These are phyloP conservation scores for Leucophenga varia DNA, from an alignment of 1,140 invertebrate species.

Conservation along the genomic window DNA sequence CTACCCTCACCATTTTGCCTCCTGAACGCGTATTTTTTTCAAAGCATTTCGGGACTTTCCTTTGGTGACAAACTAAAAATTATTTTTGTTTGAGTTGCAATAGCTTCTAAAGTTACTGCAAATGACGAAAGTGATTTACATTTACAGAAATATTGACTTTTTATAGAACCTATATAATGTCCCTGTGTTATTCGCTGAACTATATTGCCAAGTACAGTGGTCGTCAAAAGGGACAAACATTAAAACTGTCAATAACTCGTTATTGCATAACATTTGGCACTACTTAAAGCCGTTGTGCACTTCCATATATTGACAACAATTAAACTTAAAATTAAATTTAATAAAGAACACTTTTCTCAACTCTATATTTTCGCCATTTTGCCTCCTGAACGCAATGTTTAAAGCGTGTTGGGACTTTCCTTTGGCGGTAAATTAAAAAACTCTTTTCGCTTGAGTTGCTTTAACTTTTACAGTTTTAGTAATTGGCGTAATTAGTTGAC, in stretches of 20 bases:
- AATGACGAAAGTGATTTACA: conserved; percentile 16
- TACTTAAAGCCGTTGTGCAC: background rate
- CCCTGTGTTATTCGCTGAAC: conserved; percentile 22
- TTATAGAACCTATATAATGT: too few relatives aligned
- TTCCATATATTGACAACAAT: conserved; percentile 5
- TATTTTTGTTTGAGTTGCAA: conserved; percentile 8
- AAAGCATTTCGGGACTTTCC: conserved; percentile 45
- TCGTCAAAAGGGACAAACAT: conserved; percentile 20
- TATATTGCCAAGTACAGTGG: conserved; percentile 9
- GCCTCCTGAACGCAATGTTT: conserved; percentile 37
- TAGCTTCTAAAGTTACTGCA: too few relatives aligned
- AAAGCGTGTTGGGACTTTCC: conserved; percentile 45
- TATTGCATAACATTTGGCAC: background rate
- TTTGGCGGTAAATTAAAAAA: conserved; percentile 41
- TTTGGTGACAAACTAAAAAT: conserved; percentile 39
- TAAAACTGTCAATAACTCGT: conserved; percentile 6
- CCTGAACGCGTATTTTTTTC: conserved; percentile 29
- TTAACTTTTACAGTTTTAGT: too few relatives aligned
- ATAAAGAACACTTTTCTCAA: background rate
- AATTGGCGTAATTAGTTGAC: conserved; percentile 12
- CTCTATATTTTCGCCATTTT: conserved; percentile 32
- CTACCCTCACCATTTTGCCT: conserved; percentile 53
- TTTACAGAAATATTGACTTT: too few relatives aligned
- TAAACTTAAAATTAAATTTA: too few relatives aligned
- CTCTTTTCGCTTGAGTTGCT: conserved; percentile 10